A percentile compares a stretch with the other conserved stretches of the same genome.
phyloP scores from a whole-genome alignment of 2,888 invertebrate genomes.

The Eristalinus aeneus region DNA sequence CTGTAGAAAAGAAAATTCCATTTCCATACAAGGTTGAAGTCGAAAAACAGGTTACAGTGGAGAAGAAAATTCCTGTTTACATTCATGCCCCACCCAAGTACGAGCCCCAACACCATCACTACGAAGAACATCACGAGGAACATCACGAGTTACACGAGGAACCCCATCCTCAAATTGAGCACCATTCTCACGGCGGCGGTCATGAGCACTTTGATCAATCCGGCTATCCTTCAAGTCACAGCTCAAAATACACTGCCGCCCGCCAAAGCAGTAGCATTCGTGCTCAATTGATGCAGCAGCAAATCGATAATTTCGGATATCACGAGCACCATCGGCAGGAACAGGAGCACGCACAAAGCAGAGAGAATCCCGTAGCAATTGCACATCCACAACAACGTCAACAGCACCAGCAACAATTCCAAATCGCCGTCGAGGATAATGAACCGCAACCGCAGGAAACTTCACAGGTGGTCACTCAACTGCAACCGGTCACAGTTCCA shows the following conservation, averaged over 20 bases:
- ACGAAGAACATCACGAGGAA: conserved; percentile 27
- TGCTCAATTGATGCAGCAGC: conserved; percentile 67
- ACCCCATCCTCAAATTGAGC: conserved; percentile 62
- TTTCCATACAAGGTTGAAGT: conserved; percentile 78
- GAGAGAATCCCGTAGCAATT: conserved; percentile 62
- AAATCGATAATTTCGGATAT: conserved; percentile 73
- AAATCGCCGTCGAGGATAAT: conserved; percentile 48
- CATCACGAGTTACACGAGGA: conserved; percentile 46
- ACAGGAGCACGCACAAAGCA: conserved; percentile 72
- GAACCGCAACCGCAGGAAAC: conserved; percentile 74
- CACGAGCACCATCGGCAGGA: conserved; percentile 67
- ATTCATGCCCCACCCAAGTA: conserved; percentile 78
- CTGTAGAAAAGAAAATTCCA: conserved; percentile 75
- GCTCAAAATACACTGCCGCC: conserved; percentile 61
- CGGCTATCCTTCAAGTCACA: conserved; percentile 71
- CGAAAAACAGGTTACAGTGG: conserved; percentile 78
- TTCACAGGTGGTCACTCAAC: conserved; percentile 72
- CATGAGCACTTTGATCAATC: conserved; percentile 70
- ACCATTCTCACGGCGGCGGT: conserved; percentile 66
- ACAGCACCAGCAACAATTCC: conserved; percentile 78
- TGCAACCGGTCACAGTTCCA: conserved; percentile 75
- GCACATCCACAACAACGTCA: conserved; percentile 6
- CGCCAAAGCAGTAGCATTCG: conserved; percentile 27
- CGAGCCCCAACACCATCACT: conserved; percentile 70
- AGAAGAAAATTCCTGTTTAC: conserved; percentile 80